phyloP scores from a whole-genome alignment of 2,888 invertebrate genomes.

The Euzophera pinguis region DNA sequence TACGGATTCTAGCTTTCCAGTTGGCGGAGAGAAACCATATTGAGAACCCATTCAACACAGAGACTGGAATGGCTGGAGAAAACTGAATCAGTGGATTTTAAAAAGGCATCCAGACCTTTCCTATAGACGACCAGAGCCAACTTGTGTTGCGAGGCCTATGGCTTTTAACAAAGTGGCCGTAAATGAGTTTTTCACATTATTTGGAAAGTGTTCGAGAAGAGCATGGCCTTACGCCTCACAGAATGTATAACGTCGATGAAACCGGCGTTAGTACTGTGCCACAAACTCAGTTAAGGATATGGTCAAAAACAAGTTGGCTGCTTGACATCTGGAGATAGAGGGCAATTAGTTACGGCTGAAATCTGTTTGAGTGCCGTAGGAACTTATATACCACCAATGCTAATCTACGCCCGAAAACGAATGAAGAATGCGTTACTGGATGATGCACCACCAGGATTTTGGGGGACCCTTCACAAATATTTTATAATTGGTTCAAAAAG shows the following conservation, averaged over 20 bases:
- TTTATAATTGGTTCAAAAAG: too few relatives aligned
- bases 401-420: not conserved
- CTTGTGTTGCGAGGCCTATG: not conserved
- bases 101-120: not conserved
- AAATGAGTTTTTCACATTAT: not conserved
- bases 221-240: not conserved
- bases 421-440: not conserved
- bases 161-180: not conserved
- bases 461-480: too few relatives aligned
- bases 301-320: not conserved
- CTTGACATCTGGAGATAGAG: not conserved
- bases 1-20: not conserved
- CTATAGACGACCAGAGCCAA: not conserved
- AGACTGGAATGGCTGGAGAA: not conserved
- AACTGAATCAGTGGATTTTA: not conserved
- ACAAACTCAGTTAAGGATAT: not conserved
- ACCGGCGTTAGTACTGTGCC: not conserved
- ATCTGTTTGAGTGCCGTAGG: not conserved
- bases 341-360: not conserved
- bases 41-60: not conserved
- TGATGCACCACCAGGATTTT: too few relatives aligned
- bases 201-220: not conserved
- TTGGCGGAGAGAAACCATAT: not conserved
- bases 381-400: not conserved
- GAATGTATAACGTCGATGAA: not conserved